These are phyloP conservation scores for Rhinophrynus dorsalis DNA, from an alignment of 2,797 vertebrate species.

Conservation along the genomic window DNA sequence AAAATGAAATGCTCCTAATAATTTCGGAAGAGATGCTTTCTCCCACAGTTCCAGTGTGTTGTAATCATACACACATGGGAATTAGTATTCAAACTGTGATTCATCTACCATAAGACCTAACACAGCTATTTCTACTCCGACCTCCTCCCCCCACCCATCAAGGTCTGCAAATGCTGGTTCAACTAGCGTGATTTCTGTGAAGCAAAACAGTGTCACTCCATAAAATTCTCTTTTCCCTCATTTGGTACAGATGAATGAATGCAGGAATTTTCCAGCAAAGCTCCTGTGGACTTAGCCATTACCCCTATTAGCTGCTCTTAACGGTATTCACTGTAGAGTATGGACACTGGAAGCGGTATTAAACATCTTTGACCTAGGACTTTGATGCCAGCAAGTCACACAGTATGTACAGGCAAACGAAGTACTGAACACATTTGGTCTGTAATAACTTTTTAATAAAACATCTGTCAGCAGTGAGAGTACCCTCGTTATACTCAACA, in stretches of 20 bases:
- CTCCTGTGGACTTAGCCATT: no score
- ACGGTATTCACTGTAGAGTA: no score
- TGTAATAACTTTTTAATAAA: no score
- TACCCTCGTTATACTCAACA: no score
- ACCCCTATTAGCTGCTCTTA: no score
- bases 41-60: background rate
- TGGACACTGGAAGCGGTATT: no score
- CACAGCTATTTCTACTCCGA: conserved; percentile 23
- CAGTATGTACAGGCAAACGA: no score
- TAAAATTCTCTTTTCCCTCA: conserved; percentile 19
- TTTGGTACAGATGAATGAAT: conserved; percentile 9
- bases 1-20: conserved; percentile 11
- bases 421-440: no score
- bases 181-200: conserved; percentile 22
- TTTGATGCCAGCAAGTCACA: no score
- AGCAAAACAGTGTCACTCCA: conserved; percentile 8
- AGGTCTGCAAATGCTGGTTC: conserved; percentile 14
- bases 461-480: no score
- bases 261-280: no score
- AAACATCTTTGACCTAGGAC: no score
- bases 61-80: background rate
- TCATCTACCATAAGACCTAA: conserved; percentile 18
- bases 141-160: conserved; percentile 27
- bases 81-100: conserved; percentile 28
- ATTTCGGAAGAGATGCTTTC: background rate